phyloP scores from a whole-genome alignment of 2,797 vertebrate genomes.

The Petrocephalus schoutedeni region DNA sequence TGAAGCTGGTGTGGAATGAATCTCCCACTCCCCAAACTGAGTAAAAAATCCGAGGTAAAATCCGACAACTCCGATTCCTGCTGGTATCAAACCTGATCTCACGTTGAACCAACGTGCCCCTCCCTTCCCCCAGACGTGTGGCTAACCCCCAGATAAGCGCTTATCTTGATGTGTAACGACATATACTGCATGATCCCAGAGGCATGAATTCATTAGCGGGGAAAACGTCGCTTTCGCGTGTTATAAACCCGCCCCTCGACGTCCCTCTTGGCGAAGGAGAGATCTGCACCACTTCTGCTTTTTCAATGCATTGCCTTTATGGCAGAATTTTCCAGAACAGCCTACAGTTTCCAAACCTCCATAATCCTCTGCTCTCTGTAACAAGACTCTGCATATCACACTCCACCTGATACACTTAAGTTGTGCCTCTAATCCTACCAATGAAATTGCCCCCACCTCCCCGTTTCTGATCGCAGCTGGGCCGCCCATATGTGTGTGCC shows the following conservation, averaged over 20 bases:
- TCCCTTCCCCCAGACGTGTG: not conserved
- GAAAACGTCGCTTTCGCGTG: not conserved
- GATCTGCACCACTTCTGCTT: not conserved
- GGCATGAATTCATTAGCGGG: not conserved
- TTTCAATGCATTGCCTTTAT: slow-evolving; percentile 9
- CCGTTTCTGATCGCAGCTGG: slow-evolving; percentile 46
- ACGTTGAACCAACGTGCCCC: not conserved
- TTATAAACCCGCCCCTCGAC: not conserved
- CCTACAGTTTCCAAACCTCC: slow-evolving; percentile 24
- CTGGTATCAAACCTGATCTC: not conserved
- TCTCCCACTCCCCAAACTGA: not conserved
- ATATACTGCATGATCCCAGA: not conserved
- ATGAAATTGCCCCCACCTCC: slow-evolving; percentile 53
- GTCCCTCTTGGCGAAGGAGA: not conserved
- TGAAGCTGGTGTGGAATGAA: not conserved
- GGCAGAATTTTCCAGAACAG: slow-evolving; percentile 13
- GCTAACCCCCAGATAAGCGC: not conserved
- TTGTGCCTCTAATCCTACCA: slow-evolving; percentile 56
- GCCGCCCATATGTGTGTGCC: slow-evolving; percentile 45
- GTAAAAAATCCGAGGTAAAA: not conserved
- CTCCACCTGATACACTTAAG: slow-evolving; percentile 51
- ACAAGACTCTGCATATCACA: slow-evolving; percentile 42
- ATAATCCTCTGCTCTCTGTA: slow-evolving; percentile 45
- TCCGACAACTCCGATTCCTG: not conserved
- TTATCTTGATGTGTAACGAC: slow-evolving; percentile 13